These are phyloP conservation scores for Scaptomyza polygonia DNA, from an alignment of 2,888 invertebrate genomes.

Conservation along the genomic window DNA sequence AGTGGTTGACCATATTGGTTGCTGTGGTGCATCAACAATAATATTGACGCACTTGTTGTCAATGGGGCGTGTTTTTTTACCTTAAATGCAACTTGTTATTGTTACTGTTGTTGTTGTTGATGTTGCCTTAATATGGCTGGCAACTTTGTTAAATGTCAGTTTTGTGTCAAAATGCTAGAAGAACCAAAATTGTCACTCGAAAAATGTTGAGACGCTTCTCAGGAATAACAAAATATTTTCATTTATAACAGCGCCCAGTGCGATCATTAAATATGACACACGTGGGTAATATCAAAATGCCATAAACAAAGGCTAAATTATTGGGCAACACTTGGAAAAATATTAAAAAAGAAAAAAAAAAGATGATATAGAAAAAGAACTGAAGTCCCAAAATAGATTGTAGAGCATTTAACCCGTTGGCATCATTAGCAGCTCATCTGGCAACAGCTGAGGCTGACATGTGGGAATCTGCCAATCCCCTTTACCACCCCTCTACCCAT, in stretches of 20 bases:
- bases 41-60: conserved; percentile 71
- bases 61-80: conserved; percentile 54
- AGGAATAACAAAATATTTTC: conserved; percentile 61
- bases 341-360: conserved; percentile 39
- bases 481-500: no score
- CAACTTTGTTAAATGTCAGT: conserved; percentile 81
- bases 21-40: conserved; percentile 51
- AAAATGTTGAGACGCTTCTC: conserved; percentile 20
- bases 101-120: conserved; percentile 13
- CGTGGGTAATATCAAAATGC: conserved; percentile 68
- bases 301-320: conserved; percentile 72
- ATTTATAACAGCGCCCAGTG: conserved; percentile 30
- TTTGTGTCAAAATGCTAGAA: conserved; percentile 74
- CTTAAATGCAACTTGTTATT: conserved; percentile 10
- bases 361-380: not conserved
- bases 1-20: conserved; percentile 59
- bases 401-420: conserved; percentile 73
- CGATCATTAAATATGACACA: conserved; percentile 71
- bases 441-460: conserved; percentile 69
- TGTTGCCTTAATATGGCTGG: conserved; percentile 56
- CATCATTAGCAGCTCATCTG: conserved; percentile 74
- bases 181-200: conserved; percentile 4
- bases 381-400: conserved; percentile 58
- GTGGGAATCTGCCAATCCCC: conserved; percentile 52
- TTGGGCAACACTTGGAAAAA: conserved; percentile 64